These are phyloP conservation scores for Syngnathus rostellatus DNA, from an alignment of 2,797 vertebrate species.

Conservation along the genomic window DNA sequence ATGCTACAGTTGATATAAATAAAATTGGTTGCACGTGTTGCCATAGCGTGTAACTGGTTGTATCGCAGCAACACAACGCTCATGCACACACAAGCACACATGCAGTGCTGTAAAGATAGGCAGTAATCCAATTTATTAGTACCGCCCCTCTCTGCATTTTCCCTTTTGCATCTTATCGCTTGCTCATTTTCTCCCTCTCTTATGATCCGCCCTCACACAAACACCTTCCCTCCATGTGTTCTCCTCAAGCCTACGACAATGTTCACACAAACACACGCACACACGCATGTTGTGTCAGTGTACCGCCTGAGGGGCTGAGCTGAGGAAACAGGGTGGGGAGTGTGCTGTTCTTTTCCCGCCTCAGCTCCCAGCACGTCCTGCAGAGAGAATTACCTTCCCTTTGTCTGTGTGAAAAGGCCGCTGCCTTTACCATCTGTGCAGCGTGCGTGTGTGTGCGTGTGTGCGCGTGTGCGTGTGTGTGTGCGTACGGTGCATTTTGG, in stretches of 20 bases:
- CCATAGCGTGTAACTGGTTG: neutral
- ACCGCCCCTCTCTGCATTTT: conserved; percentile 48
- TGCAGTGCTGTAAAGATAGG: conserved; percentile 51
- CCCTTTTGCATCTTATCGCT: conserved; percentile 49
- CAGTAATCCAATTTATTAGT: conserved; percentile 66
- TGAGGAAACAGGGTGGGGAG: conserved; percentile 51
- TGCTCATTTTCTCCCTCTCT: conserved; percentile 34
- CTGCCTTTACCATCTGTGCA: conserved; percentile 64
- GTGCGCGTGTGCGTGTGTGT: neutral
- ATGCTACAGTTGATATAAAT: too few relatives aligned
- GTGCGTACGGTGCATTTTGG: neutral
- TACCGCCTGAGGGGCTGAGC: conserved; percentile 49
- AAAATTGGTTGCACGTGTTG: neutral
- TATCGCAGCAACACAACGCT: conserved; percentile 1
- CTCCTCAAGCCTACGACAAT: too few relatives aligned
- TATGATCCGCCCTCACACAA: conserved; percentile 25
- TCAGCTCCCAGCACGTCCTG: conserved; percentile 52
- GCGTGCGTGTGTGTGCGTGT: conserved; percentile 2
- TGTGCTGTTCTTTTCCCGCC: conserved; percentile 55
- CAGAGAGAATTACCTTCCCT: conserved; percentile 65
- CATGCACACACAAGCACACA: conserved; percentile 9
- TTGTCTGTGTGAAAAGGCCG: conserved; percentile 58
- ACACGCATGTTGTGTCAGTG: conserved; percentile 43
- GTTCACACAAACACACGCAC: conserved; percentile 2
- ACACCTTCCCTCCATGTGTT: conserved; percentile 14